Base-by-base conservation (phyloP, 2,888 invertebrate genomes). In the Macrosiphum euphorbiae region DNA sequence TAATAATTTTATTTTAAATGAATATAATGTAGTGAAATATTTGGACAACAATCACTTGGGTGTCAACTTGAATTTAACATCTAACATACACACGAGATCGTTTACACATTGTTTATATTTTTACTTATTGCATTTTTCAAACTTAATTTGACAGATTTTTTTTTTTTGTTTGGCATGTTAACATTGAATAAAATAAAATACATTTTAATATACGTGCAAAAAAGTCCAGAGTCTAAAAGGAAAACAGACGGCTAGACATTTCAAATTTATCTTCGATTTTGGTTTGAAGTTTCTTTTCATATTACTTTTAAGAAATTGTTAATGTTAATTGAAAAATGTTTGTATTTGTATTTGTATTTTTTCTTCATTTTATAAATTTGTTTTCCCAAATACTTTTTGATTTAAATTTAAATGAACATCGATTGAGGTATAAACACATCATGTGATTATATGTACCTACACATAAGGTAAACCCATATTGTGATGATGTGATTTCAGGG, bases 81-180 rank as follows among this genome's bases (percentile, higher is more conserved):
- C 41, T 41, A 58, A 61, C 58, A 90, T 47, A 89, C 44, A 44
- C 67, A 67, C 20, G 35, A 16, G 67, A 8, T 26, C 28, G 44
- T 61, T 44, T 20, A 47, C 47, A n/a, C 47, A 35, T 61, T n/a
- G 20, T 67, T 24, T 90, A 0, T 4, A 24, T 67, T 61, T 61
- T 89, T 61, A 67, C 61, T 61, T 61, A 47, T 90, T 90, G 44
- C 47, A 47, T 90, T 47, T 67, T 67, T 67, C 44, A 89, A 89
- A 61, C 44, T 90, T 67, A 90, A 90, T 90, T 90, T 90, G 90
- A 90, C 61, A 90, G 16, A 16, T 20, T 90, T 88, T 88, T 26
- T 16, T 61, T 41, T 88, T 52, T 87, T 47, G 26, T 26, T 52
- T 16, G 16, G 13, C 28, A 50, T 87, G n/a, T 50, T 50, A 47